Conservation (phyloP, 2,113 vertebrate species). For the Shinisaurus crocodilurus region DNA sequence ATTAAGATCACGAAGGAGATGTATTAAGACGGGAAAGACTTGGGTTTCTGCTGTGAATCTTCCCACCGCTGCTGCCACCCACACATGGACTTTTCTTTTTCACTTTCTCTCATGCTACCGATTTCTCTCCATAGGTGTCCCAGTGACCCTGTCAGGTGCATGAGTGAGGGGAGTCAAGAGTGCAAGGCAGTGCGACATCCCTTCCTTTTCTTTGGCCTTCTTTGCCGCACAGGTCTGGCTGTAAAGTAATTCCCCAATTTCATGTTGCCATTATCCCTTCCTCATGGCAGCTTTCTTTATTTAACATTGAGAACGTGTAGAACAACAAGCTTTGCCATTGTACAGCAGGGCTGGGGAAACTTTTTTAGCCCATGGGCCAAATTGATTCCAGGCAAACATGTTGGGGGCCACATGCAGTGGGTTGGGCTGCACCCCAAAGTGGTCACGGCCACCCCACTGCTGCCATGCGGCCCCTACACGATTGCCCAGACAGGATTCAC, state of each 20-base stretch:
- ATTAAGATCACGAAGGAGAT: constrained; percentile 69
- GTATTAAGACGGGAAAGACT: constrained; percentile 54
- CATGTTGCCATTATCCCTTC: neutral
- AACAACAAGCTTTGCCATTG: neutral
- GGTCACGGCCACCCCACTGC: too few relatives aligned
- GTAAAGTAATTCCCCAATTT: neutral
- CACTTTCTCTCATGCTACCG: constrained; percentile 29
- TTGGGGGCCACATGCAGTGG: too few relatives aligned
- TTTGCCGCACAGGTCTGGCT: constrained; percentile 1
- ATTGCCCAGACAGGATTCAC: too few relatives aligned
- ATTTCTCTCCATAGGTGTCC: constrained; percentile 1
- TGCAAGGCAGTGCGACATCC: neutral
- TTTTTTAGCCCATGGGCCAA: too few relatives aligned
- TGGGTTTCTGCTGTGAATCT: constrained; percentile 52
- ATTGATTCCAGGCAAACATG: too few relatives aligned
- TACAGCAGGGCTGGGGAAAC: too few relatives aligned
- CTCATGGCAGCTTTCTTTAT: neutral
- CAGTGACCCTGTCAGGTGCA: constrained; percentile 41
- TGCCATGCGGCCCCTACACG: too few relatives aligned
- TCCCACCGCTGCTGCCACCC: neutral
- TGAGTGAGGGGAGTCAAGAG: constrained; percentile 3
- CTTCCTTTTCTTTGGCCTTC: neutral
- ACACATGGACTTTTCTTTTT: constrained; percentile 49
- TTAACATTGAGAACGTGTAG: neutral
- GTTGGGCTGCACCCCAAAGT: too few relatives aligned